Percentiles rank a stretch among this genome's conserved stretches.
Evolutionary conservation across 1,140 invertebrate species (phyloP).

Genomic region (Platorchestia sp.): DNA sequence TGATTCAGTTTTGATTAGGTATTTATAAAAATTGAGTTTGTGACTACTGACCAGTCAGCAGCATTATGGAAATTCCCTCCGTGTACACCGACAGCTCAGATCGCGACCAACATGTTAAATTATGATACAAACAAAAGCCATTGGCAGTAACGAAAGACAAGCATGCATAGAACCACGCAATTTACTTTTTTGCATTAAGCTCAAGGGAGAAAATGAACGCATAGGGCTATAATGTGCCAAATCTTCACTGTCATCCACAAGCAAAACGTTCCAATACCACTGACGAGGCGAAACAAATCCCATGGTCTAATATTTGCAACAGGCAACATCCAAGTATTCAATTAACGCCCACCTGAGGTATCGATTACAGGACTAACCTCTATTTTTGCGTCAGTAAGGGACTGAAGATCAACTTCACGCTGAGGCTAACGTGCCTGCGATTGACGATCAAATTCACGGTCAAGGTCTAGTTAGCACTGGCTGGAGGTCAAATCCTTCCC

Average conservation of each 20-base stretch:
- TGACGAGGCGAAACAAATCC: not conserved
- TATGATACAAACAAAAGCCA: no score
- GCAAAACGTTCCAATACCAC: not conserved
- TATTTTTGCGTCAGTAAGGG: not conserved
- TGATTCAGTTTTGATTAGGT: no score
- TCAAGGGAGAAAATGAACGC: no score
- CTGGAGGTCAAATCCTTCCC: not conserved
- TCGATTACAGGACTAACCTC: not conserved
- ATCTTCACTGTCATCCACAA: not conserved
- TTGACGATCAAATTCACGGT: not conserved
- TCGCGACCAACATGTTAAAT: no score
- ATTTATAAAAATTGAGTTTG: no score
- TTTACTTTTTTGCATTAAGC: no score
- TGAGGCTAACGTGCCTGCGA: not conserved
- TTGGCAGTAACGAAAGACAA: not conserved
- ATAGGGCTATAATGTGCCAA: not conserved
- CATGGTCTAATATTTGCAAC: not conserved
- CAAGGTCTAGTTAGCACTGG: not conserved
- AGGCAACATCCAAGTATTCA: not conserved
- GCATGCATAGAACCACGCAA: no score
- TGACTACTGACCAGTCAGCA: no score
- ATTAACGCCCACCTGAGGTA: not conserved
- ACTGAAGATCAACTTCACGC: not conserved
- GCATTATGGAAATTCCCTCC: no score
- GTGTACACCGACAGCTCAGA: no score